Evolutionary conservation across 2,113 vertebrate genomes (phyloP), one percentile per base, ranked within the genome.

Genomic region (Chauna torquata): DNA sequence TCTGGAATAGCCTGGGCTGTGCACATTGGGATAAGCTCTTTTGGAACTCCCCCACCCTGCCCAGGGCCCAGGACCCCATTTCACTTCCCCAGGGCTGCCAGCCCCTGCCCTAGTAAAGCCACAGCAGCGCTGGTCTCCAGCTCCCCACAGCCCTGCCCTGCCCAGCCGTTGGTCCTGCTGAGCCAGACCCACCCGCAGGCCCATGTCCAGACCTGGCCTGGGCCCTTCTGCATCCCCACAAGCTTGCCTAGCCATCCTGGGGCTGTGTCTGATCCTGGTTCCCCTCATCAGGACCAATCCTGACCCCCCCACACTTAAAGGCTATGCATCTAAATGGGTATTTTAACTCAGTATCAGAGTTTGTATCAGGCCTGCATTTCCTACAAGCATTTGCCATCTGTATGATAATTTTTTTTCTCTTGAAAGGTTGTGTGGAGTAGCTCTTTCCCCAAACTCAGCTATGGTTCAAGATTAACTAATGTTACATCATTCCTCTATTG

Each of bases 171-270:
- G 28, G 17, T 9, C 28, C 28, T 1, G 1, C 27, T 16, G 32
- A 54, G 4, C 16, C 2, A 3, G 54, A 10, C 12, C 9, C 17
- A 30, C 1, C 12, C 16, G 11, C 1, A 6, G 15, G 15, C 34
- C 17, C 3, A 2, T 25, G 38, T 54, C 19, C 19, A 3, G 4
- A 18, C 12, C 16, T 18, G 6, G 14, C 12, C 16, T 58, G 3
- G 2, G 25, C 24, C 65, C 1, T 0, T 12, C 11, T 9, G 24
- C 11, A 6, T 52, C 49, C 38, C 17, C 57, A 62, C 22, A 34
- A 27, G 28, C 20, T 34, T 71, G 34, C 12, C 22, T 27, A 34
- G 38, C 17, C 22, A 45, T 27, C 8, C 16, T 2, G 1, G 27
- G 45, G 16, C 19, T 71, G 17, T 40, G 12, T 40, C 57, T 54